Evolutionary conservation across 2,888 invertebrate species (phyloP).

Genomic region (Sturmia bella): DNA sequence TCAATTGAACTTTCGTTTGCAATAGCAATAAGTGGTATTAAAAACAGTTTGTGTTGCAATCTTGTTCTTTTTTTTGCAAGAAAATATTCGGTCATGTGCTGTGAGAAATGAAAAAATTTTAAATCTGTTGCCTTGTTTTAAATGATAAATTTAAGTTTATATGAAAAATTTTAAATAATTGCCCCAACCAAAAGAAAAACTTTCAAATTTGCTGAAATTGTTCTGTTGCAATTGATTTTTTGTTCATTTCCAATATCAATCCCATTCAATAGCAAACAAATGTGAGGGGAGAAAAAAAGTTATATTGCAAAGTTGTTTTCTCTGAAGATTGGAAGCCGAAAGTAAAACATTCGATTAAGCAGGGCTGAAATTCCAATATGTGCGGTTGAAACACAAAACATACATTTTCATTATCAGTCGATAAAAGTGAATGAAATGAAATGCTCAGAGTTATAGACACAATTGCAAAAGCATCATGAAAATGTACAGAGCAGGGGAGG

Average conservation of each 20-base stretch:
- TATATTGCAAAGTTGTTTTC: constrained; percentile 18
- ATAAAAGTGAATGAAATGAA: constrained; percentile 39
- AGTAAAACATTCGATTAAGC: constrained; percentile 25
- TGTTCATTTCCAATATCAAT: constrained; percentile 33
- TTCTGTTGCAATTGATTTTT: neutral
- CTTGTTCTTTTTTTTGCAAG: too few relatives aligned
- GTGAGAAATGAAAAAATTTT: too few relatives aligned
- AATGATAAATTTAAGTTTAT: too few relatives aligned
- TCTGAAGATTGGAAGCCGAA: constrained; percentile 1
- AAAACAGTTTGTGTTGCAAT: too few relatives aligned
- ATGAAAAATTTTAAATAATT: constrained; percentile 12
- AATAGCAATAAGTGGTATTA: too few relatives aligned
- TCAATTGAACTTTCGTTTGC: too few relatives aligned
- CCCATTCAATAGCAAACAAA: constrained; percentile 41
- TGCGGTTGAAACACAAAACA: constrained; percentile 15
- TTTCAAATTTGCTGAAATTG: constrained; percentile 30
- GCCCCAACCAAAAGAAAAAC: constrained; percentile 9
- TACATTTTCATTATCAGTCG: constrained; percentile 58
- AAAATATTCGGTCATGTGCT: too few relatives aligned
- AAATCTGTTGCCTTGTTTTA: neutral
- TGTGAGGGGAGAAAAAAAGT: neutral
- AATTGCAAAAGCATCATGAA: constrained; percentile 7
- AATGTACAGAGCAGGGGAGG: neutral
- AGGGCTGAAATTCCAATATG: constrained; percentile 3
- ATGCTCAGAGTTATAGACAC: neutral